Evolutionary conservation across 1,140 invertebrate species (phyloP), one percentile per base, ranked within the genome.

Genomic region (Holotrichia oblita): DNA sequence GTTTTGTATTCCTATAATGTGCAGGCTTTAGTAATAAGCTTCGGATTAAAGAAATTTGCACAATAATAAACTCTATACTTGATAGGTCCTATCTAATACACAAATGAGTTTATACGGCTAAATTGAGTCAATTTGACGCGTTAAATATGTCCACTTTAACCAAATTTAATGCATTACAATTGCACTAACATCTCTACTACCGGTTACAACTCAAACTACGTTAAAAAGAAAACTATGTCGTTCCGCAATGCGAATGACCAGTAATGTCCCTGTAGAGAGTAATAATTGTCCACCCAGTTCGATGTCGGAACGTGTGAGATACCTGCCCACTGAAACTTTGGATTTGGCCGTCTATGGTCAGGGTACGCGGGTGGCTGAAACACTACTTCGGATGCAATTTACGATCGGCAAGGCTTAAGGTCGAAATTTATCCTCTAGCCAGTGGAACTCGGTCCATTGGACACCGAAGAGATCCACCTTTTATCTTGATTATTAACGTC

Each of bases 401-500:
- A 69, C 61, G 61, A 69, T 17, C 61, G 20, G 61, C 61, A 69
- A 69, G 61, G 61, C 61, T 69, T 69, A 69, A 69, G 61, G 61
- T 69, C 61, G 10, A 20, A 69, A 69, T 69, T 69, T 69, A 69
- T 69, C 61, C 61, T 7, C 27, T 69, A 2, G 61, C 27, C 12
- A n/a, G n/a, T n/a, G n/a, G n/a, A n/a, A n/a, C n/a, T n/a, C n/a
- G 20, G 22, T 22, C 20, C 61, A 20, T 34, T 14, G 61, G 22
- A 44, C 42, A 14, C 27, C 27, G 42, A 10, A 44, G 42, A 44
- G 42, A 55, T 55, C 61, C 61, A 20, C 61, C 61, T 69, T 69
- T 69, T 69, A 69, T 69, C 61, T 69, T 69, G 61, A 69, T 69
- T 69, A 69, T 69, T 69, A 69, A 6, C 61, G 61, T 24, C 22